These are phyloP conservation scores for Sebastes hubbsi DNA, from an alignment of 2,797 vertebrate species.

Conservation along the genomic window DNA sequence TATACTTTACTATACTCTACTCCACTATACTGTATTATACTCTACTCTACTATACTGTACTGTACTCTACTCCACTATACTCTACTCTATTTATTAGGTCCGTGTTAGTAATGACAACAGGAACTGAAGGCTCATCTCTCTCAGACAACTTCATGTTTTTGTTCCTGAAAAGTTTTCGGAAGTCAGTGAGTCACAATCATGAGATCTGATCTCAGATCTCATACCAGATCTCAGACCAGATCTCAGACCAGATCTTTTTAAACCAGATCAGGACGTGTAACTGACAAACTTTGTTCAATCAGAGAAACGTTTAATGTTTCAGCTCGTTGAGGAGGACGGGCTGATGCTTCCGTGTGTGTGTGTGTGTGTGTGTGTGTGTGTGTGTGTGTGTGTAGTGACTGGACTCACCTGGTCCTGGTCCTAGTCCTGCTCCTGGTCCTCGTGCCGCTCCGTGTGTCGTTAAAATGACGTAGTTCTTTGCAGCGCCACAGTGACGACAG, in stretches of 20 bases:
- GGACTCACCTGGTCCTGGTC: conserved; percentile 2
- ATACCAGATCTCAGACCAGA: background rate
- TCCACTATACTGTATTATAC: no score
- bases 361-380: background rate
- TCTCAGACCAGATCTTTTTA: background rate
- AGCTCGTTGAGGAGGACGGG: background rate
- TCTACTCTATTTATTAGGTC: no score
- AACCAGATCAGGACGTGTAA: background rate
- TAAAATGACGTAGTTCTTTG: background rate
- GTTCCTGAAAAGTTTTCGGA: conserved; percentile 21
- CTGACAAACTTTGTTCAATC: background rate
- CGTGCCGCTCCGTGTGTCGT: background rate
- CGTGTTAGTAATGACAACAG: background rate
- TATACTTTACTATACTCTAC: no score
- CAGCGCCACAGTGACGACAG: background rate
- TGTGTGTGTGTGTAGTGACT: background rate
- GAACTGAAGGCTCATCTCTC: background rate
- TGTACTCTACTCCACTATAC: no score
- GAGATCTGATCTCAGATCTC: background rate
- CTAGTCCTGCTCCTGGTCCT: background rate
- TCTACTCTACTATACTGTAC: no score
- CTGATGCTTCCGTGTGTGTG: background rate
- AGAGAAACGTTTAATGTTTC: background rate
- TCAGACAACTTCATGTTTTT: background rate
- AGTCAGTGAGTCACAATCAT: background rate